phyloP scores from a whole-genome alignment of 2,797 vertebrate genomes.

The Myioborus melanocephalus region DNA sequence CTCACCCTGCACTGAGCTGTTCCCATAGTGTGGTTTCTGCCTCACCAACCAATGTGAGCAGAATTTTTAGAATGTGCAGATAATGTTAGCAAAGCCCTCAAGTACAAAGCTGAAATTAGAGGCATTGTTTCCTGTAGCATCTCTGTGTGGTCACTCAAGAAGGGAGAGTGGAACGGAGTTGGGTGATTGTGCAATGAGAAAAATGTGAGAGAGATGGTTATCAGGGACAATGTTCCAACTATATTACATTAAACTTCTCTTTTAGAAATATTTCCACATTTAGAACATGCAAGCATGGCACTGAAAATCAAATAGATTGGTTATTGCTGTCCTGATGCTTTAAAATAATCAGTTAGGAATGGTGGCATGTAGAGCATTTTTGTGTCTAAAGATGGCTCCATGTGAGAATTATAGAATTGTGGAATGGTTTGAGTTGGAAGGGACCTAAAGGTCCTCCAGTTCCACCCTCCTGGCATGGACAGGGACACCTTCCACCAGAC shows the following conservation, averaged over 20 bases:
- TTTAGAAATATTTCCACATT: not conserved
- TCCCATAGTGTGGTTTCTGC: conserved; percentile 63
- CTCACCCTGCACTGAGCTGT: not conserved
- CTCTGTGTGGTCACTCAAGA: conserved; percentile 72
- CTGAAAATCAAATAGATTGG: not conserved
- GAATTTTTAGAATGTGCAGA: conserved; percentile 39
- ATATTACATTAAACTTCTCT: not conserved
- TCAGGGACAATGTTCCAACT: conserved; percentile 55
- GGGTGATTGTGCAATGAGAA: conserved; percentile 55
- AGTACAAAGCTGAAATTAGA: conserved; percentile 65
- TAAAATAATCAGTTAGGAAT: not conserved
- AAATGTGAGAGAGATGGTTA: conserved; percentile 65
- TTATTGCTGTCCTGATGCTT: not conserved
- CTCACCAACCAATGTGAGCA: not conserved
- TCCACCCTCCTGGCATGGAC: not conserved
- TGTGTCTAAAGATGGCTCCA: not conserved
- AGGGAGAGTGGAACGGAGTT: conserved; percentile 66
- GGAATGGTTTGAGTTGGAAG: not conserved
- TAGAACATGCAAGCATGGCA: not conserved
- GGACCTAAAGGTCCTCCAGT: not conserved
- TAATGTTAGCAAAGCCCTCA: conserved; percentile 43
- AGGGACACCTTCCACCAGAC: not conserved
- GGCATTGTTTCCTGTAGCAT: conserved; percentile 77
- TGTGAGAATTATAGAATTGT: not conserved
- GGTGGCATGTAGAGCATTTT: not conserved